Base-by-base conservation (phyloP, 1,140 invertebrate species). In the Oedothorax gibbosus region DNA sequence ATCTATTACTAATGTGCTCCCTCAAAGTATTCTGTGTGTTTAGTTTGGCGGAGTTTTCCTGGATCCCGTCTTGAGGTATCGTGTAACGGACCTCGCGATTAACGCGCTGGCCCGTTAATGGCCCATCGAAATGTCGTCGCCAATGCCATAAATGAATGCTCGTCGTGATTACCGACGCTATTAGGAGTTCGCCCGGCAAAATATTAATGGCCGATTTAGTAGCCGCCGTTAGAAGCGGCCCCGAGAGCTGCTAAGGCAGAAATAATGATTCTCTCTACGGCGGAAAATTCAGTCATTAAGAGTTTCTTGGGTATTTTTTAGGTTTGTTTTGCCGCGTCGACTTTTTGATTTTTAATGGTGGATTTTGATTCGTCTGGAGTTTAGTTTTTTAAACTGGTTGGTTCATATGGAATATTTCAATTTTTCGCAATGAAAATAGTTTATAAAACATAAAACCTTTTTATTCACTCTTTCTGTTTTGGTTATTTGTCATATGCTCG, bases 181-280 rank as follows among this genome's bases (percentile, higher is more conserved):
- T 85, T 85, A 85, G 83, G 64, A 85, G 83, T 57, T 72, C 14
- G 64, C 53, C 72, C 60, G 83, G 64, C 83, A 72, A 85, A 85
- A 85, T 85, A 85, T 85, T 85, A 85, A 85, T 85, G 83, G 83
- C 73, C 73, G 73, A 85, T 77, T 85, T 85, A 85, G 73, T 66
- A 56, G 20, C 81, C 54, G 68, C 78, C 68, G 66, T 81, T 71
- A 71, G 78, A 71, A 56, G 69, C 62, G 78, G 66, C 68, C 78
- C 66, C 80, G 64, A 50, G 80, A 71, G 80, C 35, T 64, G 69
- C 73, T 82, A 73, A 73, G 69, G 80, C 68, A 73, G 73, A 73
- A 82, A 82, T 79, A 82, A 82, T 82, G 69, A 82, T 73, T 69
- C 65, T 51, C 57, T 51, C 65, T 66, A 49, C 80, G 56, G 72